Evolutionary conservation across 2,888 invertebrate genomes (phyloP).

Genomic region (Cephonodes hylas): DNA sequence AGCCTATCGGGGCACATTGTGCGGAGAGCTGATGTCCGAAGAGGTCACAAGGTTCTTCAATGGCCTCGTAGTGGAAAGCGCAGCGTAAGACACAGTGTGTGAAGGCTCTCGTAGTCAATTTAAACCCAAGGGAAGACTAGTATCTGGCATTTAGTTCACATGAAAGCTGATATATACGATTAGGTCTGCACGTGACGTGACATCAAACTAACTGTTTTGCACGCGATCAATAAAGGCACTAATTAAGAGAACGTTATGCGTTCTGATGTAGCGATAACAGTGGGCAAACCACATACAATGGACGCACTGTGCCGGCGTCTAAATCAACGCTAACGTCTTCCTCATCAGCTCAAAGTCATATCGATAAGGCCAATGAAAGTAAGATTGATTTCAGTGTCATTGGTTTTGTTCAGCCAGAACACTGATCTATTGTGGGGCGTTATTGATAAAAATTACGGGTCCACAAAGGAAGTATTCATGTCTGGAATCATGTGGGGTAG

Average conservation of each 20-base stretch:
- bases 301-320: slow-evolving; percentile 25
- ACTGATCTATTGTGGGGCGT: background rate
- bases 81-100: no score
- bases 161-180: background rate
- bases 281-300: slow-evolving; percentile 26
- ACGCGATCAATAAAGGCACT: slow-evolving; percentile 57
- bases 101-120: no score
- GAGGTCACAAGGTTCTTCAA: no score
- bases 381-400: slow-evolving; percentile 23
- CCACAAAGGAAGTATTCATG: background rate
- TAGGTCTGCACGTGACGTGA: background rate
- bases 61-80: no score
- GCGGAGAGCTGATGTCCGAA: no score
- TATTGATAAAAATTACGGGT: background rate
- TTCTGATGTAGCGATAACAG: slow-evolving; percentile 41
- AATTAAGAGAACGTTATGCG: slow-evolving; percentile 45
- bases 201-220: slow-evolving; percentile 26
- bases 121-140: no score
- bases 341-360: slow-evolving; percentile 21
- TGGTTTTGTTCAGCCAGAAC: background rate
- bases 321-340: slow-evolving; percentile 30
- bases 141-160: background rate
- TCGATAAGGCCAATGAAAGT: slow-evolving; percentile 42
- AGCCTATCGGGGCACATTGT: no score
- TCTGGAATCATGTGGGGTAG: background rate